phyloP scores from a whole-genome alignment of 2,797 vertebrate species.

The Buceros bicornis region DNA sequence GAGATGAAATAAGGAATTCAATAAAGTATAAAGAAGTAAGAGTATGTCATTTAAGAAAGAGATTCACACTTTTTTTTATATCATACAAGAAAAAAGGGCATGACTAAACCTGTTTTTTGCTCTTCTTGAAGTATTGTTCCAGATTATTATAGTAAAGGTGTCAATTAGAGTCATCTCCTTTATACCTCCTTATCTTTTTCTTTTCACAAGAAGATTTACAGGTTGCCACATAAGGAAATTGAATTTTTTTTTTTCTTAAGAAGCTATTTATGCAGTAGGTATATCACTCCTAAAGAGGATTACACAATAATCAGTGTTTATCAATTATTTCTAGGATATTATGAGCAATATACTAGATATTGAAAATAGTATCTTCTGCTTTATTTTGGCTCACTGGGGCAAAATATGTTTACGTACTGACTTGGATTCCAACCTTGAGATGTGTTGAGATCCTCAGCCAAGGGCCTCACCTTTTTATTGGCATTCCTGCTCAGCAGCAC shows the following conservation, averaged over 20 bases:
- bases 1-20: neutral
- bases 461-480: neutral
- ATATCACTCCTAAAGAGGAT: conserved; percentile 32
- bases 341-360: neutral
- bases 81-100: neutral
- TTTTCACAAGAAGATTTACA: conserved; percentile 13
- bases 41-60: conserved; percentile 7
- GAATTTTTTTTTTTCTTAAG: neutral
- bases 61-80: conserved; percentile 2
- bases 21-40: neutral
- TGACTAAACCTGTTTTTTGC: conserved; percentile 34
- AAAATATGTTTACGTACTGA: neutral
- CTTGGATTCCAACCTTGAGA: neutral
- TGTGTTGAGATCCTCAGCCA: neutral
- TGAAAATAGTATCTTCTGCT: neutral
- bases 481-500: neutral
- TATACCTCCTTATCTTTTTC: conserved; percentile 25
- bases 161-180: conserved; percentile 43
- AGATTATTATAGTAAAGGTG: conserved; percentile 30
- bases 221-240: neutral
- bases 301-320: conserved; percentile 25
- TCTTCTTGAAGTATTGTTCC: conserved; percentile 15
- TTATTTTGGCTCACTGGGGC: neutral
- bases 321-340: conserved; percentile 5
- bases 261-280: conserved; percentile 8